Percentiles rank a stretch among this genome's conserved stretches.
phyloP scores from a whole-genome alignment of 2,113 vertebrate genomes.

The Paraplagusia blochii region DNA sequence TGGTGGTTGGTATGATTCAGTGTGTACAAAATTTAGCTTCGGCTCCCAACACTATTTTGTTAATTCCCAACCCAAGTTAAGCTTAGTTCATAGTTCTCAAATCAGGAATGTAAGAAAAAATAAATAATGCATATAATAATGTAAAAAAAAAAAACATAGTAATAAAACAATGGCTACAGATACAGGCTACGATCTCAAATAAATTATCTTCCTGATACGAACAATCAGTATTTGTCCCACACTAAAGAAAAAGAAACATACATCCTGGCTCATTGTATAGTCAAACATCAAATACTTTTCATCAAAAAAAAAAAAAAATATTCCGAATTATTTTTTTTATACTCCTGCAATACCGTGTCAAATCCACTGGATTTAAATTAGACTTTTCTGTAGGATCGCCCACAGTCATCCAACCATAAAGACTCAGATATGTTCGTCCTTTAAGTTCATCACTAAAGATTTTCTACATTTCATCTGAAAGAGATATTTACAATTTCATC shows the following conservation, averaged over 20 bases:
- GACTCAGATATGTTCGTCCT: conserved; percentile 33
- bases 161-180: conserved; percentile 28
- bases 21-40: neutral
- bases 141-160: neutral
- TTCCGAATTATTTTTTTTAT: conserved; percentile 35
- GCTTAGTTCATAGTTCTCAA: conserved; percentile 19
- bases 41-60: conserved; percentile 1
- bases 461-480: conserved; percentile 14
- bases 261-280: conserved; percentile 31
- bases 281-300: conserved; percentile 37
- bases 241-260: conserved; percentile 30
- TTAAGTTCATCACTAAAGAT: conserved; percentile 21
- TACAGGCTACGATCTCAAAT: conserved; percentile 54
- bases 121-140: conserved; percentile 40
- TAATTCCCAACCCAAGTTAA: conserved; percentile 28
- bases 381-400: conserved; percentile 23
- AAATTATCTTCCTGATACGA: conserved; percentile 48
- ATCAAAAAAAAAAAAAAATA: conserved; percentile 40
- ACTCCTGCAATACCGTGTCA: conserved; percentile 40
- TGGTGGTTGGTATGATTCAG: neutral
- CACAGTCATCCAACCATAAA: conserved; percentile 42
- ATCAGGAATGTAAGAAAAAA: conserved; percentile 43
- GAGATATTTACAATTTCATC: conserved; percentile 49
- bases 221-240: conserved; percentile 15
- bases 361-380: conserved; percentile 72